These are phyloP conservation scores for Balaenoptera acutorostrata DNA, from an alignment of 2,113 vertebrate genomes.

Conservation along the genomic window DNA sequence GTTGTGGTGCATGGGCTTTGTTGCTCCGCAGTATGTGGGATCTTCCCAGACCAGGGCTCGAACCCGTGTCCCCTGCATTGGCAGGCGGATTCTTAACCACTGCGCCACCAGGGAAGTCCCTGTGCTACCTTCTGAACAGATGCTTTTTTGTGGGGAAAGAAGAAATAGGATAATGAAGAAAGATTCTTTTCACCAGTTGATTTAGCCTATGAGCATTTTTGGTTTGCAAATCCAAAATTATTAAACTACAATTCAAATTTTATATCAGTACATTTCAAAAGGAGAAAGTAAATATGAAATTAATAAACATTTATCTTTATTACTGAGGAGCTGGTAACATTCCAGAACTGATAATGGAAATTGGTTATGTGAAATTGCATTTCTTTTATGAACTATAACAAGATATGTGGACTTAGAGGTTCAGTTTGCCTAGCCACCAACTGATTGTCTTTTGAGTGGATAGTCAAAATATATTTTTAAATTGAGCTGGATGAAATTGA, in stretches of 20 bases:
- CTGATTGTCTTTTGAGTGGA: slow-evolving; percentile 1
- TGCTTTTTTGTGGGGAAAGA: neutral
- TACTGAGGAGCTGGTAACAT: neutral
- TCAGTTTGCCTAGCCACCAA: neutral
- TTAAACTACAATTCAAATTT: neutral
- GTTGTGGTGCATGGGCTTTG: too few relatives aligned
- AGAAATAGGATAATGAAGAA: neutral
- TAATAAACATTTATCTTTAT: slow-evolving; percentile 32
- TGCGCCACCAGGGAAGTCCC: neutral
- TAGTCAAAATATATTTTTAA: slow-evolving; percentile 41
- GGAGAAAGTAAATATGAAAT: slow-evolving; percentile 3
- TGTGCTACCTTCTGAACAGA: neutral
- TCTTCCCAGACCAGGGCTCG: too few relatives aligned
- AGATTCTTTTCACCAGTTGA: neutral
- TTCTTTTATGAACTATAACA: slow-evolving; percentile 27
- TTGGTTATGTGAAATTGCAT: slow-evolving; percentile 18
- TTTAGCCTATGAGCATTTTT: neutral
- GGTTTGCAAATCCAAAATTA: slow-evolving; percentile 13
- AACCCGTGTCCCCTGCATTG: too few relatives aligned
- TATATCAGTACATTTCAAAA: slow-evolving; percentile 29
- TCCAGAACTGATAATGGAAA: slow-evolving; percentile 24
- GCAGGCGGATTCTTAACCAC: too few relatives aligned
- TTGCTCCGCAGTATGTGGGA: too few relatives aligned
- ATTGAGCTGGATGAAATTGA: neutral
- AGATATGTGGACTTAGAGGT: neutral